Percentiles rank a stretch among this genome's conserved stretches.
Conservation (phyloP, 2,888 invertebrate genomes). For the Stegana nigrithorax region DNA sequence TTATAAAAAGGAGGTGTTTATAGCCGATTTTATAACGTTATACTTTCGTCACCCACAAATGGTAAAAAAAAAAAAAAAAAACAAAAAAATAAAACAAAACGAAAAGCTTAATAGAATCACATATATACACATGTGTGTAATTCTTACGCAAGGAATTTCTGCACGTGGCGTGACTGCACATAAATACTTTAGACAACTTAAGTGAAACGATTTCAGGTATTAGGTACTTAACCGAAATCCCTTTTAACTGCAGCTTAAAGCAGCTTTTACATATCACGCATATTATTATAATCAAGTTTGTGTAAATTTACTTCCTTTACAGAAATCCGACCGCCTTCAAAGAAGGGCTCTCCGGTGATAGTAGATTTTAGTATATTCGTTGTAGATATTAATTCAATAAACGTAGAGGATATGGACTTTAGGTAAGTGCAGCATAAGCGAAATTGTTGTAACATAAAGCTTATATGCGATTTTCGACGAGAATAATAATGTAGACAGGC, state of each 20-base stretch:
- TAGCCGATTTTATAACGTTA: neutral
- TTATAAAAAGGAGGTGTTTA: neutral
- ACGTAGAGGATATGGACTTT: slow-evolving; percentile 90
- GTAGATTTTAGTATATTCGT: slow-evolving; percentile 86
- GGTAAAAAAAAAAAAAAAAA: neutral
- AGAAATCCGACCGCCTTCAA: slow-evolving; percentile 84
- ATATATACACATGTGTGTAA: neutral
- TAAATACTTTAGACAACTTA: no score
- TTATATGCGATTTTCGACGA: slow-evolving; percentile 6
- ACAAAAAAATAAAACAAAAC: neutral
- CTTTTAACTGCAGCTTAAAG: no score
- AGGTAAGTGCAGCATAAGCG: slow-evolving; percentile 76
- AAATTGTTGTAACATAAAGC: no score
- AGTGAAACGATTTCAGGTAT: no score
- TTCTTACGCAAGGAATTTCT: neutral
- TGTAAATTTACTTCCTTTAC: slow-evolving; percentile 44
- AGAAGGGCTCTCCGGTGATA: slow-evolving; percentile 78
- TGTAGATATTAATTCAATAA: slow-evolving; percentile 88
- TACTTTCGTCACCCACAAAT: neutral
- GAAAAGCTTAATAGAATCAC: neutral
- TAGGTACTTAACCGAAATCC: no score
- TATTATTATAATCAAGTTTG: no score
- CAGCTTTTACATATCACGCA: no score
- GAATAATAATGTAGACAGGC: slow-evolving; percentile 36
- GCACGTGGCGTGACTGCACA: no score